Percentiles rank a stretch among this genome's conserved stretches.
phyloP scores from a whole-genome alignment of 2,113 vertebrate species.

The Psophia crepitans region DNA sequence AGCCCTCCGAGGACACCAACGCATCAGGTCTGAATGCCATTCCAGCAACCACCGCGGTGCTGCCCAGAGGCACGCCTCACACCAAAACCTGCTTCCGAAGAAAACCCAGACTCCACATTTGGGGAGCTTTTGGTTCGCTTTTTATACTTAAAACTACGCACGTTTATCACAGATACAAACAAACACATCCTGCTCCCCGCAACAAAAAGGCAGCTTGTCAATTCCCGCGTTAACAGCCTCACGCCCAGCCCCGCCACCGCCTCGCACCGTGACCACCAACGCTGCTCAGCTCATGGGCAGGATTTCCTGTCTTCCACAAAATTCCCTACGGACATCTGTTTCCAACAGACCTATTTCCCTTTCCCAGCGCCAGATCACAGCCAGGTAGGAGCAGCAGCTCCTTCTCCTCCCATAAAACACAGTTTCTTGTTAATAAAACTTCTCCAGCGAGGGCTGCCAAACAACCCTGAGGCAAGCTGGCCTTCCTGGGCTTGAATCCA shows the following conservation, averaged over 20 bases:
- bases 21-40: background rate
- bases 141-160: background rate
- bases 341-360: background rate
- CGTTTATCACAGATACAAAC: background rate
- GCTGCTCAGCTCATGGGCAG: background rate
- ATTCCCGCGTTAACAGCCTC: background rate
- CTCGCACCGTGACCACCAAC: rapidly evolving
- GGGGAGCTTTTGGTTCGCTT: background rate
- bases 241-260: background rate
- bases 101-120: background rate
- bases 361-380: background rate
- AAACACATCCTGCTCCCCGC: background rate
- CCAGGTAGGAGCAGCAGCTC: background rate
- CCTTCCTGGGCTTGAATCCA: background rate
- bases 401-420: background rate
- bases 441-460: background rate
- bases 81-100: background rate
- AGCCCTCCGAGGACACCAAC: background rate
- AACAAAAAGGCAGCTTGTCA: background rate
- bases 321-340: background rate
- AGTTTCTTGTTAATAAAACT: background rate
- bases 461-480: background rate
- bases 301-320: background rate
- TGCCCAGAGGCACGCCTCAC: background rate
- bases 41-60: background rate